Conservation (phyloP, 2,888 invertebrate species). For the Opisthograptis luteolata region DNA sequence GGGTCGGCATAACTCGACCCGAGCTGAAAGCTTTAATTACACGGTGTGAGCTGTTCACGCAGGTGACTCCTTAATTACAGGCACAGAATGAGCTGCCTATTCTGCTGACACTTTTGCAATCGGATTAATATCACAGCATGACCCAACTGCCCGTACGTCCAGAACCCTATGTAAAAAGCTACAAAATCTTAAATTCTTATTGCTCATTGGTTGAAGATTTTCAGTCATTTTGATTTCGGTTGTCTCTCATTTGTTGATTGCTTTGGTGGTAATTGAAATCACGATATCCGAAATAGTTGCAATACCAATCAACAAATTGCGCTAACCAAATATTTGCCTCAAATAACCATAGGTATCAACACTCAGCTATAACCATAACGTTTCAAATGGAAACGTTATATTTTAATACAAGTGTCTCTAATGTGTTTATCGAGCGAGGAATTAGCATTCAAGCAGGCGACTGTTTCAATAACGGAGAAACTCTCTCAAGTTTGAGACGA, state of each 20-base stretch:
- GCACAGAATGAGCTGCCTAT: slow-evolving; percentile 79
- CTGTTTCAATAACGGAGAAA: slow-evolving; percentile 48
- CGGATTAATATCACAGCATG: slow-evolving; percentile 78
- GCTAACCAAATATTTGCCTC: slow-evolving; percentile 30
- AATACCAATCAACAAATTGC: slow-evolving; percentile 23
- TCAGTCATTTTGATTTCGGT: background rate
- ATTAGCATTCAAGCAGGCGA: slow-evolving; percentile 51
- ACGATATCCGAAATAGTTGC: slow-evolving; percentile 9
- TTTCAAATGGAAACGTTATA: slow-evolving; percentile 41
- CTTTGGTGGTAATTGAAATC: slow-evolving; percentile 9
- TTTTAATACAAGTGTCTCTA: slow-evolving; percentile 46
- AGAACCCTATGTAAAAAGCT: slow-evolving; percentile 25
- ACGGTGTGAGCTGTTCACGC: slow-evolving; percentile 80
- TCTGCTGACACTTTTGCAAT: slow-evolving; percentile 77
- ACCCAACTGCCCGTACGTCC: slow-evolving; percentile 43
- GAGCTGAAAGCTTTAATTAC: slow-evolving; percentile 81
- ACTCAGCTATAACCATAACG: slow-evolving; percentile 35
- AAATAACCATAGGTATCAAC: slow-evolving; percentile 31
- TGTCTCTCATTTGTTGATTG: background rate
- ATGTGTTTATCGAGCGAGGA: slow-evolving; percentile 44
- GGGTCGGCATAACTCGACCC: slow-evolving; percentile 77
- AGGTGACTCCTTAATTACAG: slow-evolving; percentile 83
- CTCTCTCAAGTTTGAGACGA: slow-evolving; percentile 43
- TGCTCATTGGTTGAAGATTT: slow-evolving; percentile 7
- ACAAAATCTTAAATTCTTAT: slow-evolving; percentile 28